Evolutionary conservation across 37 sponge, comb jelly and placozoan species (phyloP).

Genomic region (Crambe crambe): DNA sequence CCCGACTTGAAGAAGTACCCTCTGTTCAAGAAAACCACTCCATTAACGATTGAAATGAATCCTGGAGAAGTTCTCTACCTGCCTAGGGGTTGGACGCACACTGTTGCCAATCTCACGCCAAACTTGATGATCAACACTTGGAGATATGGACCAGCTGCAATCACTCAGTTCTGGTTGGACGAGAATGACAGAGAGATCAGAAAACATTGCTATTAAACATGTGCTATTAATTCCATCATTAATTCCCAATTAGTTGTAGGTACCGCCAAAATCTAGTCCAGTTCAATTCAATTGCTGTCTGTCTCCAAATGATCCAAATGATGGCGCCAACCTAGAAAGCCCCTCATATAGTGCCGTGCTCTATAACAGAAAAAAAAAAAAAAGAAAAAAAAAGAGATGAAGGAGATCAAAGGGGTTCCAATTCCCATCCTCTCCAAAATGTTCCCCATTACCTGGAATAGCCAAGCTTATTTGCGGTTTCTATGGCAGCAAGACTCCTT

Average conservation of each 20-base stretch:
- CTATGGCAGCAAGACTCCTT: slow-evolving; percentile 70
- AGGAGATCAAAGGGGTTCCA: too few species aligned
- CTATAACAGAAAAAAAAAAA: slow-evolving; percentile 26
- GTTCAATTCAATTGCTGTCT: too few species aligned
- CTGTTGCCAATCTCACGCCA: slow-evolving; percentile 78
- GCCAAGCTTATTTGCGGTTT: slow-evolving; percentile 68
- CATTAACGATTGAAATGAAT: slow-evolving; percentile 58
- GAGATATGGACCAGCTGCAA: slow-evolving; percentile 86
- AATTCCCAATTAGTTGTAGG: too few species aligned
- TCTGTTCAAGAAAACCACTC: slow-evolving; percentile 60
- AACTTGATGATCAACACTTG: slow-evolving; percentile 87
- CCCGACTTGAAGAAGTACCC: slow-evolving; percentile 69
- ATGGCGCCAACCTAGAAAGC: slow-evolving; percentile 62
- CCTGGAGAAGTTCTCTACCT: slow-evolving; percentile 88
- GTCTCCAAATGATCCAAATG: too few species aligned
- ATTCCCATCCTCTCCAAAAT: neutral
- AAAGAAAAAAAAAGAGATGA: too few species aligned
- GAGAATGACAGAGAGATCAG: slow-evolving; percentile 53
- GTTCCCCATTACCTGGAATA: slow-evolving; percentile 60
- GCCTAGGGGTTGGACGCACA: slow-evolving; percentile 90
- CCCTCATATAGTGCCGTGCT: slow-evolving; percentile 60
- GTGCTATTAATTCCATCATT: too few species aligned
- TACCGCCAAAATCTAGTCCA: too few species aligned
- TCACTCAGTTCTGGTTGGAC: slow-evolving; percentile 65
- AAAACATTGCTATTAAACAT: slow-evolving; percentile 41